Conservation (phyloP, 2,888 invertebrate species). For the Apamea crenata region DNA sequence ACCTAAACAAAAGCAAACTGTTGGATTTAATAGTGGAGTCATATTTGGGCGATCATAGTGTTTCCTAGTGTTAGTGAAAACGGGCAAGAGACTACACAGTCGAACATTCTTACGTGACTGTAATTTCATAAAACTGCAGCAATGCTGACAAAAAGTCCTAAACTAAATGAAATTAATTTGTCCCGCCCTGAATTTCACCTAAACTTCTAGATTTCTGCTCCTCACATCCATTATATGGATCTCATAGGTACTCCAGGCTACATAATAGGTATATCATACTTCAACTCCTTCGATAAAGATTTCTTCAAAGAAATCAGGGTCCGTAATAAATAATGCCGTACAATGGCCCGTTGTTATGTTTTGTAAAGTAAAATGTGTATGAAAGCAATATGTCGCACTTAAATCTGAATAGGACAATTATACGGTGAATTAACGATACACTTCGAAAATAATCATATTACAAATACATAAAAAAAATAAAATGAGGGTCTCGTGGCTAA, state of each 20-base stretch:
- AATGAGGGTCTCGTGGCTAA: no score
- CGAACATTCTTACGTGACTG: background rate
- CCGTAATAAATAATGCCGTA: constrained; percentile 47
- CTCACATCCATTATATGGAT: constrained; percentile 3
- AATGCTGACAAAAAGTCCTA: background rate
- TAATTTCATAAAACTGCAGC: background rate
- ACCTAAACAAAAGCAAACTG: background rate
- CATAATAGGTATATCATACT: constrained; percentile 50
- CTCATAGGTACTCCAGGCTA: constrained; percentile 26
- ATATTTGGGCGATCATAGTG: background rate
- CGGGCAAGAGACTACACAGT: background rate
- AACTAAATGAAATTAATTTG: background rate
- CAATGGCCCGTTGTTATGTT: constrained; percentile 36
- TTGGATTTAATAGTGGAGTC: background rate
- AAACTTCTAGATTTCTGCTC: constrained; percentile 17
- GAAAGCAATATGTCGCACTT: constrained; percentile 33
- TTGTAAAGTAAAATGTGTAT: constrained; percentile 43
- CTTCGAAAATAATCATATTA: background rate
- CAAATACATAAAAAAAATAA: no score
- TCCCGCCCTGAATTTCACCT: background rate
- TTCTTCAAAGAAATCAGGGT: constrained; percentile 46
- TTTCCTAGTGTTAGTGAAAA: background rate
- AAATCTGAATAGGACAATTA: constrained; percentile 28
- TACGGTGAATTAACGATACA: background rate
- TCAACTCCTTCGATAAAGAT: constrained; percentile 58